A percentile compares a stretch with the other conserved stretches of the same genome.
These are phyloP conservation scores for Urechis unicinctus DNA, from an alignment of 2,888 invertebrate species.

Conservation along the genomic window DNA sequence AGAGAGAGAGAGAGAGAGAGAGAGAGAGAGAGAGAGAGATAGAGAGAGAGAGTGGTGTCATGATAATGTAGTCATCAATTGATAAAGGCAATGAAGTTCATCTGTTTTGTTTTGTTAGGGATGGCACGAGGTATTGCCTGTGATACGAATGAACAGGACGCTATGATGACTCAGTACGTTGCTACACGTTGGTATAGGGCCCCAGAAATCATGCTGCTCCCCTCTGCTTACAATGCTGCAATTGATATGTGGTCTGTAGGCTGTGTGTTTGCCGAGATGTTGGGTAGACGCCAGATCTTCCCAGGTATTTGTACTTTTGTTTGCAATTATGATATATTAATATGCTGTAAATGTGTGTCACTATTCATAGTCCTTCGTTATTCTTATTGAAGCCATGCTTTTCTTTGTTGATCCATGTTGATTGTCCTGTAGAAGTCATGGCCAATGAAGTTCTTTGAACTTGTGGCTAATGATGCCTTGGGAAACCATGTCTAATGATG, in stretches of 20 bases:
- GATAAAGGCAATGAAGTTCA: neutral
- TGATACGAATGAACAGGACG: slow-evolving; percentile 28
- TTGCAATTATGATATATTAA: neutral
- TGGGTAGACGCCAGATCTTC: slow-evolving; percentile 53
- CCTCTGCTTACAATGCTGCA: slow-evolving; percentile 49
- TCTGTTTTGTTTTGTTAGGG: slow-evolving; percentile 31
- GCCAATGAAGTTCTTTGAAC: too few relatives aligned
- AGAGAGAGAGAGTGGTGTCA: too few relatives aligned
- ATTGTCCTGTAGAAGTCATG: too few relatives aligned
- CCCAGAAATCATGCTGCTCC: slow-evolving; percentile 52
- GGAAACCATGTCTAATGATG: too few relatives aligned
- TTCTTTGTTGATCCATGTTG: neutral
- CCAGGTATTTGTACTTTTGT: slow-evolving; percentile 29
- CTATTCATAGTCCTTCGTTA: too few relatives aligned
- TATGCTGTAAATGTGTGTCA: neutral
- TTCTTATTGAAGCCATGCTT: too few relatives aligned
- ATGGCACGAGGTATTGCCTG: slow-evolving; percentile 43
- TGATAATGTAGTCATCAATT: too few relatives aligned
- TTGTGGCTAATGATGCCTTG: too few relatives aligned
- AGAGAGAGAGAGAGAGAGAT: too few relatives aligned
- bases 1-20: too few relatives aligned
- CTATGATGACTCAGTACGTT: slow-evolving; percentile 52
- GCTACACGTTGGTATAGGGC: slow-evolving; percentile 52
- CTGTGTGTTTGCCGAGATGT: slow-evolving; percentile 54
- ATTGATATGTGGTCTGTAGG: slow-evolving; percentile 55